Conservation (phyloP, 2,888 invertebrate genomes). For the Mimumesa dahlbomi region DNA sequence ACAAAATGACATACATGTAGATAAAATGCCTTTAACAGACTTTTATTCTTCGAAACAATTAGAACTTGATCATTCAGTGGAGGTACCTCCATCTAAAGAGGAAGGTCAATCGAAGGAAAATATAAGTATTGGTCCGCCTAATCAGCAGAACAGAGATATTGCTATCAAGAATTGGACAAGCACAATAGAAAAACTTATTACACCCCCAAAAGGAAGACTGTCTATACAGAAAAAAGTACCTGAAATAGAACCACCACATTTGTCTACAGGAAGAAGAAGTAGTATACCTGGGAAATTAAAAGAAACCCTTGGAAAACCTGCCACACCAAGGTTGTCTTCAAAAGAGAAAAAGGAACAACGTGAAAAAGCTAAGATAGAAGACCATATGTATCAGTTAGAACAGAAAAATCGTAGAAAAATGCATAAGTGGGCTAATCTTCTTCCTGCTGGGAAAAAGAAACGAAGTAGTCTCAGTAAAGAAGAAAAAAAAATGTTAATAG, state of each 20-base stretch:
- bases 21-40: neutral
- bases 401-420: slow-evolving; percentile 44
- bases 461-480: slow-evolving; percentile 44
- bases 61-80: neutral
- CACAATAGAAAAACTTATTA: neutral
- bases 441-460: slow-evolving; percentile 35
- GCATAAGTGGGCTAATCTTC: slow-evolving; percentile 54
- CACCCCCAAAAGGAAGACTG: neutral
- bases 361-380: slow-evolving; percentile 38
- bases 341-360: slow-evolving; percentile 37
- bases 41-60: neutral
- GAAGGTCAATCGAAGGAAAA: too few species aligned
- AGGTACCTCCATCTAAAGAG: neutral
- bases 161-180: neutral
- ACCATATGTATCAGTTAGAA: too few species aligned
- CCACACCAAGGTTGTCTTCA: slow-evolving; percentile 5
- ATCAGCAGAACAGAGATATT: neutral
- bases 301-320: slow-evolving; percentile 9
- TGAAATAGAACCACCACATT: slow-evolving; percentile 49
- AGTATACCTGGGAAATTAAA: neutral
- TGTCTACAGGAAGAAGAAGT: slow-evolving; percentile 31
- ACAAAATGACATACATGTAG: too few species aligned
- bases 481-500: slow-evolving; percentile 65
- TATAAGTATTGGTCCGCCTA: too few species aligned
- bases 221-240: slow-evolving; percentile 21